These are phyloP conservation scores for Spodoptera exigua DNA, from an alignment of 2,888 invertebrate genomes.

Conservation along the genomic window DNA sequence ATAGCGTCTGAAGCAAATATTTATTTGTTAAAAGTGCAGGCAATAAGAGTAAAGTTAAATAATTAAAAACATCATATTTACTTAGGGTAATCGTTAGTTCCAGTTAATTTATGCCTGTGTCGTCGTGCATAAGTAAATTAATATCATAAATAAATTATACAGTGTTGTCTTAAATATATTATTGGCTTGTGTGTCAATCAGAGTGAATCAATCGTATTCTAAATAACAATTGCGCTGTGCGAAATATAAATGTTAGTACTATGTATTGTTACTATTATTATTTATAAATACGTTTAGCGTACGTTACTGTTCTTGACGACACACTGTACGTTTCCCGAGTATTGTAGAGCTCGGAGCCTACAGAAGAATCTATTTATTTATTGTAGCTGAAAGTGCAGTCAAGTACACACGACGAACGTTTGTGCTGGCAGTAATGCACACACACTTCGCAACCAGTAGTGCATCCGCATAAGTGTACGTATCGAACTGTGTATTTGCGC, in stretches of 20 bases:
- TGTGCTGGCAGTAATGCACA: constrained; percentile 1
- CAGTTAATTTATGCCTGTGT: constrained; percentile 9
- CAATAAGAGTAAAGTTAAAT: constrained; percentile 6
- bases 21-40: constrained; percentile 10
- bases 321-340: constrained; percentile 10
- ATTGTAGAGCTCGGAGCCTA: constrained; percentile 30
- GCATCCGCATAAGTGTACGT: constrained; percentile 13
- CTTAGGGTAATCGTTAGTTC: constrained; percentile 17
- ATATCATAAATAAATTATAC: constrained; percentile 19
- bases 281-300: constrained; percentile 33
- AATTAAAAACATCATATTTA: background rate
- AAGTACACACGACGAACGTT: constrained; percentile 9
- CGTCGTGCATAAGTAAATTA: constrained; percentile 11
- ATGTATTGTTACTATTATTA: constrained; percentile 41
- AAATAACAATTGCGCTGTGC: constrained; percentile 32
- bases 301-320: constrained; percentile 17
- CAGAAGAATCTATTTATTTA: constrained; percentile 16
- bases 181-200: constrained; percentile 25
- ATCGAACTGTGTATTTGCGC: background rate
- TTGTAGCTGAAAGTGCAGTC: constrained; percentile 12
- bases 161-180: constrained; percentile 24
- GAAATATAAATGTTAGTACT: constrained; percentile 38
- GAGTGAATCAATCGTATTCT: constrained; percentile 19
- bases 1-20: constrained; percentile 16
- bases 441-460: background rate